These are phyloP conservation scores for Hymenopus coronatus DNA, from an alignment of 2,888 invertebrate genomes.

Conservation along the genomic window DNA sequence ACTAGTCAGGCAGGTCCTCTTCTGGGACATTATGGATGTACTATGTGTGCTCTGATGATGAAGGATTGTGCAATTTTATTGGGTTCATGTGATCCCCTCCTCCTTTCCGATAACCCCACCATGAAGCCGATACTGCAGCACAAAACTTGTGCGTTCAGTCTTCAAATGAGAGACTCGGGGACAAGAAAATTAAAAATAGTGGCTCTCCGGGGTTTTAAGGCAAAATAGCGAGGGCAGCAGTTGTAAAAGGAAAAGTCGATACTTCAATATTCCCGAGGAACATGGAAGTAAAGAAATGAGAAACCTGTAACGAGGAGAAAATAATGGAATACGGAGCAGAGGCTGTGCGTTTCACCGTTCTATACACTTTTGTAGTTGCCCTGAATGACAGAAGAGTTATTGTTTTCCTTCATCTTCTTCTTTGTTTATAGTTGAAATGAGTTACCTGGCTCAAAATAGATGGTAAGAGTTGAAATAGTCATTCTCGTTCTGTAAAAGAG, in stretches of 20 bases:
- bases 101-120: conserved; percentile 7
- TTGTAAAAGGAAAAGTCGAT: neutral
- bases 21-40: conserved; percentile 10
- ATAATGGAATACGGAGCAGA: neutral
- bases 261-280: neutral
- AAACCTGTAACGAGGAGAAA: neutral
- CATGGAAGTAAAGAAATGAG: neutral
- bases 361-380: neutral
- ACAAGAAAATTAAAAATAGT: neutral
- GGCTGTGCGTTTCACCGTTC: neutral
- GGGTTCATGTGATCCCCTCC: conserved; percentile 6
- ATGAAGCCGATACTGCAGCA: neutral
- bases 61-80: conserved; percentile 26
- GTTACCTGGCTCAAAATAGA: neutral
- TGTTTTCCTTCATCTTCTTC: neutral
- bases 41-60: conserved; percentile 22
- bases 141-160: neutral
- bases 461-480: neutral
- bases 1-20: neutral
- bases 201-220: neutral
- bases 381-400: neutral
- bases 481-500: neutral
- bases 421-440: neutral
- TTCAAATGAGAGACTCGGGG: neutral
- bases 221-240: neutral